Base-by-base conservation (phyloP, 1,140 invertebrate species). In the Frieseomelitta varia region DNA sequence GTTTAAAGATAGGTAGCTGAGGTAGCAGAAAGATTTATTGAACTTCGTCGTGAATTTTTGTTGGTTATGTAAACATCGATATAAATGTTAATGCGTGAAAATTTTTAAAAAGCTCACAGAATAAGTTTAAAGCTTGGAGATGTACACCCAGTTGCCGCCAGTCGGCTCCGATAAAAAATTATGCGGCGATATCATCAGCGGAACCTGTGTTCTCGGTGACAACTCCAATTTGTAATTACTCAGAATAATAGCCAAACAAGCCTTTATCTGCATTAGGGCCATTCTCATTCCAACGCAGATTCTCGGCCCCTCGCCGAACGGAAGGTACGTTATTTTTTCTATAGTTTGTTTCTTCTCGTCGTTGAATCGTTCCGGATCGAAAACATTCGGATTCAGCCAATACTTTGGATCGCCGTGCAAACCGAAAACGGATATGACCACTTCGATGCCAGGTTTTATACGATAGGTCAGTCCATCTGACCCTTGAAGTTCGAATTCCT, bases 351-450 rank as follows among this genome's bases (percentile, higher is more conserved):
- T 92, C 21, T 91, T 92, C 51, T 94, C 91, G 1, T 95, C 93
- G 11, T 91, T 87, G 87, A 97, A 97, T 85, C 97, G 93, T 21
- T 97, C 96, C 0, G 97, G 97, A 91, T 97, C 94, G 90, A 97
- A 97, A 21, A 90, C 90, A 14, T 96, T 94, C 4, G 97, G 97
- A 61, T 97, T 93, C 4, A 95, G 92, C 92, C 82, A 81, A 19
- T 74, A 81, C 10, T 69, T 68, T 4, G 68, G 91, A 84, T 67
- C 87, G 27, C 19, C 90, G 74, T 97, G 96, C 10, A 97, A 55
- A 1, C 91, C 94, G 30, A 90, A 87, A 0, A 95, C 76, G 0
- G 95, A 93, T 47, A 96, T 91, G 15, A 85, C 73, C 8, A 96
- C 91, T 3, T 85, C 58, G 0, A 47, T 82, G 8, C 81, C 90